A percentile compares a stretch with the other conserved stretches of the same genome.
Evolutionary conservation across 2,113 vertebrate species (phyloP).

Genomic region (Campylomormyrus tamandua): DNA sequence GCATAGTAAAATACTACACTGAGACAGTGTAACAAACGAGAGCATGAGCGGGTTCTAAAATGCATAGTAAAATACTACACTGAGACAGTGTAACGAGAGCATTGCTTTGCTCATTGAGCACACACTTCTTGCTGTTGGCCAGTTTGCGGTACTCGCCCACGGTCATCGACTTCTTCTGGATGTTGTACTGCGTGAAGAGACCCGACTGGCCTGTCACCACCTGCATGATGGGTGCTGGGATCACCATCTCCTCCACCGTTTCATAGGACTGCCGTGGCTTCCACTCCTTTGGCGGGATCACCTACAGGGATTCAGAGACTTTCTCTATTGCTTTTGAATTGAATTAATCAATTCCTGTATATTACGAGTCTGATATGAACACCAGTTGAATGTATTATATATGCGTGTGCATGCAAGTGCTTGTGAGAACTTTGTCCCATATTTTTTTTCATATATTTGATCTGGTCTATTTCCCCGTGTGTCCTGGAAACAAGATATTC

Average conservation of each 20-base stretch:
- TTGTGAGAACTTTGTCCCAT: neutral
- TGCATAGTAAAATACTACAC: neutral
- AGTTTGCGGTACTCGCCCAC: slow-evolving; percentile 86
- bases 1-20: neutral
- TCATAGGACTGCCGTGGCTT: slow-evolving; percentile 84
- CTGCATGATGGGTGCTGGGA: slow-evolving; percentile 92
- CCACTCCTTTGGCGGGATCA: slow-evolving; percentile 79
- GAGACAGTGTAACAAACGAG: neutral
- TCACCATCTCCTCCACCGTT: slow-evolving; percentile 86
- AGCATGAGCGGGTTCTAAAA: neutral
- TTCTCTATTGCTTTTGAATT: neutral
- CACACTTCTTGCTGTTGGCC: slow-evolving; percentile 91
- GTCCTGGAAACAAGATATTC: neutral
- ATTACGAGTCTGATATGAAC: neutral
- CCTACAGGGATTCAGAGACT: slow-evolving; percentile 33
- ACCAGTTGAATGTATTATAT: neutral
- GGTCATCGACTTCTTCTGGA: slow-evolving; percentile 96
- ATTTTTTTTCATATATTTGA: neutral
- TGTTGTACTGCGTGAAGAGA: slow-evolving; percentile 96
- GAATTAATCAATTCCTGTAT: neutral
- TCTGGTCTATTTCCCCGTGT: neutral
- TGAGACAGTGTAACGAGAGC: neutral
- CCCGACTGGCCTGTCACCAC: slow-evolving; percentile 94
- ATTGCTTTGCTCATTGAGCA: neutral
- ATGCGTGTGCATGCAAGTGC: neutral